Evolutionary conservation across 1,140 invertebrate genomes (phyloP), one percentile per base, ranked within the genome.

Genomic region (Musca vetustissima): DNA sequence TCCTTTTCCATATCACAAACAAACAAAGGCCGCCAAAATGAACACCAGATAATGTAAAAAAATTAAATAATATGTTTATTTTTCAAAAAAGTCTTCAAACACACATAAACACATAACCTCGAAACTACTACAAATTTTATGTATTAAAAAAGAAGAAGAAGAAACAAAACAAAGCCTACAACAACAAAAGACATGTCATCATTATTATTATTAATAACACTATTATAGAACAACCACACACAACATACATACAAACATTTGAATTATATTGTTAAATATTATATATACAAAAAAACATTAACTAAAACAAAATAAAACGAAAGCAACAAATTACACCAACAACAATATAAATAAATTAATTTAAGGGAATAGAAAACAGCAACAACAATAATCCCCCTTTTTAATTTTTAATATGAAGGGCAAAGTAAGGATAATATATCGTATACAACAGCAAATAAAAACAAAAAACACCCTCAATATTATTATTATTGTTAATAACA

Each of bases 351-450:
- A 32, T 32, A 59, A 32, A 59, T 28, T 15, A 28, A 28, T 25
- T 7, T 4, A 28, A 57, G 24, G 28, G 17, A 28, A 61, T 1
- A n/a, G 2, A 61, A 17, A 61, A 61, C 11, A 19, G 36, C n/a
- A 43, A 36, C 17, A 59, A 36, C 15, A 7, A 61, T 36, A 22
- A 15, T 6, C 57, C 57, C 28, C n/a, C n/a, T n/a, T n/a, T 61
- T 61, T 17, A n/a, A 36, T 61, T 61, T 61, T 61, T 61, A n/a
- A n/a, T n/a, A 61, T 36, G 28, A 61, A 61, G 57, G 57, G 57
- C 17, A 59, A 24, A 28, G 21, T 19, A 21, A 17, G 15, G 21
- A 36, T 19, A 36, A 17, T 1, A 24, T 28, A 57, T 61, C 36
- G 57, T 28, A 17, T 28, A 59, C 57, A 61, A 36, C 28, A 36